Conservation (phyloP, 2,888 invertebrate genomes). For the Aradus depressus region DNA sequence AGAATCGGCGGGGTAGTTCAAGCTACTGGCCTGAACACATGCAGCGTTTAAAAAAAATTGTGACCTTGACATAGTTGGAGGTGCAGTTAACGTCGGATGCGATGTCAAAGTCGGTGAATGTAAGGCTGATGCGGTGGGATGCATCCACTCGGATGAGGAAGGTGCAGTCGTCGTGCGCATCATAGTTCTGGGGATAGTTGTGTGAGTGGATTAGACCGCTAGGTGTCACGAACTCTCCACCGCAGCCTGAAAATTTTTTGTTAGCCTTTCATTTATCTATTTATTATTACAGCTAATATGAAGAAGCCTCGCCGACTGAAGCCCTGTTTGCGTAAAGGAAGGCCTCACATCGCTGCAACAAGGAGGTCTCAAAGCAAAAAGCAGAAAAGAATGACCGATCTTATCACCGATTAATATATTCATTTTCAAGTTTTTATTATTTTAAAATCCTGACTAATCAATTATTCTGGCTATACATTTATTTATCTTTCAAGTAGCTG, state of each 20-base stretch:
- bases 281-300: not conserved
- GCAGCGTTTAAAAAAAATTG: slow-evolving; percentile 21
- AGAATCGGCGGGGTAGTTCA: no score
- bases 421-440: no score
- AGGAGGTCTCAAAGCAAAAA: no score
- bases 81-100: slow-evolving; percentile 41
- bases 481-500: no score
- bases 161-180: slow-evolving; percentile 57
- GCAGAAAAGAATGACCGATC: no score
- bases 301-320: no score
- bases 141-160: slow-evolving; percentile 61
- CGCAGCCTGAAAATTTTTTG: slow-evolving; percentile 49
- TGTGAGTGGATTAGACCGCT: slow-evolving; percentile 62
- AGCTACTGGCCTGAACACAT: no score
- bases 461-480: no score
- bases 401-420: no score
- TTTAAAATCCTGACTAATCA: no score
- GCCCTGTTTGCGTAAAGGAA: no score
- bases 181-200: slow-evolving; percentile 75
- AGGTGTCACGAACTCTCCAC: slow-evolving; percentile 51
- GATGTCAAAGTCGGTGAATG: slow-evolving; percentile 55
- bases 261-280: not conserved
- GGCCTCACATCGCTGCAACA: no score
- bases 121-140: slow-evolving; percentile 56
- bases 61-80: slow-evolving; percentile 45